Percentiles rank a stretch among this genome's conserved stretches.
phyloP scores from a whole-genome alignment of 1,140 invertebrate species.

The Babylonia areolata region DNA sequence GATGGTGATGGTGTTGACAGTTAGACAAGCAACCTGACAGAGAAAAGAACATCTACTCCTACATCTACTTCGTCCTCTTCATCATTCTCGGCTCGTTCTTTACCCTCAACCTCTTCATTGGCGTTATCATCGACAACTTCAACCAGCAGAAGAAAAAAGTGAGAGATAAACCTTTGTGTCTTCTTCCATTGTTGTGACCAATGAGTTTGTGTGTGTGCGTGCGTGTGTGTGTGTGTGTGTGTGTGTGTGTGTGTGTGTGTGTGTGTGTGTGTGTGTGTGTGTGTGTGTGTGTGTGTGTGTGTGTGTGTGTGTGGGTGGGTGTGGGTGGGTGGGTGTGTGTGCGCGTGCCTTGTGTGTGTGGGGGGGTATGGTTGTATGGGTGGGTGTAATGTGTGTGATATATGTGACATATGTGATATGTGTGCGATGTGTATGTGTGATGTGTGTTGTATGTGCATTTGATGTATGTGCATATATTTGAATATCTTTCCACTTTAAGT shows the following conservation, averaged over 20 bases:
- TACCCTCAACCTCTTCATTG: slow-evolving; percentile 97
- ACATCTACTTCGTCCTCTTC: slow-evolving; percentile 98
- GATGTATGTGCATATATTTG: too few species aligned
- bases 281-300: slow-evolving; percentile 14
- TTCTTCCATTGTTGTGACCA: too few species aligned
- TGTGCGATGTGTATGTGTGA: too few species aligned
- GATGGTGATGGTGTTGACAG: slow-evolving; percentile 81
- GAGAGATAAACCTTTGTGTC: slow-evolving; percentile 34
- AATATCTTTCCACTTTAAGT: too few species aligned
- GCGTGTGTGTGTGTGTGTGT: slow-evolving; percentile 26
- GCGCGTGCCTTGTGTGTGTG: too few species aligned
- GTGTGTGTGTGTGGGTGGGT: background rate
- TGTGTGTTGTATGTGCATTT: background rate
- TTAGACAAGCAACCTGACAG: slow-evolving; percentile 91
- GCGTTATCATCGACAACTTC: slow-evolving; percentile 98
- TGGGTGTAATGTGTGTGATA: too few species aligned
- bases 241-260: slow-evolving; percentile 25
- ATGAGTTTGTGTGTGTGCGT: background rate
- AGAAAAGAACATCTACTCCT: slow-evolving; percentile 97
- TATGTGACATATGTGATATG: too few species aligned
- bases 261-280: slow-evolving; percentile 28
- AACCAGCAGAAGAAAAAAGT: slow-evolving; percentile 97
- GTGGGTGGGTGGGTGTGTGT: too few species aligned
- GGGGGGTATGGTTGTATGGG: too few species aligned
- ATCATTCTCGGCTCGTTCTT: slow-evolving; percentile 98